phyloP scores from a whole-genome alignment of 1,140 invertebrate species.

The Microplitis mediator region DNA sequence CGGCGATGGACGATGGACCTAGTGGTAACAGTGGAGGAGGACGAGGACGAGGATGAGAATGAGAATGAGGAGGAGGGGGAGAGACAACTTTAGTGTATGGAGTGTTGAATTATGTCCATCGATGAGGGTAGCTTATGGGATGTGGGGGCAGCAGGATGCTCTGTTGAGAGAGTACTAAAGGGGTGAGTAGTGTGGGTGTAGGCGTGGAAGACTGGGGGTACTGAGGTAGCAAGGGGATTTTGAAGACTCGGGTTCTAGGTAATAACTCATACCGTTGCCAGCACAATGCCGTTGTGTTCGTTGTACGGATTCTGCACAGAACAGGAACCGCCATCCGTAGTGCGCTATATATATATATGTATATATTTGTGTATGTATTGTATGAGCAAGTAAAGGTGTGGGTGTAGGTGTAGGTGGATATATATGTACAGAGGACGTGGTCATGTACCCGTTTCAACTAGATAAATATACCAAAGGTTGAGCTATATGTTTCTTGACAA shows the following conservation, averaged over 20 bases:
- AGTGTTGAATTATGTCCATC: constrained; percentile 55
- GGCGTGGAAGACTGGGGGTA: constrained; percentile 24
- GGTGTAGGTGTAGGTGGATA: neutral
- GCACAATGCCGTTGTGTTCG: constrained; percentile 58
- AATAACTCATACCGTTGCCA: constrained; percentile 57
- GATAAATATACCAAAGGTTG: constrained; percentile 2
- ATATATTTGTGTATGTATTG: neutral
- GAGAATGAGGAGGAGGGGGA: too few relatives aligned
- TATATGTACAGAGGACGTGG: neutral
- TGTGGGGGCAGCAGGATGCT: constrained; percentile 3
- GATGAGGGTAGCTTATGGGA: constrained; percentile 23
- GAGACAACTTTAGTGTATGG: constrained; percentile 21
- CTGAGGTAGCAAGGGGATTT: constrained; percentile 36
- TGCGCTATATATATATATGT: neutral
- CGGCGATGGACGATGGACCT: constrained; percentile 39
- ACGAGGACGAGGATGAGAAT: too few relatives aligned
- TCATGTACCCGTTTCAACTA: constrained; percentile 1
- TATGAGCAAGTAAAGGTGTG: too few relatives aligned
- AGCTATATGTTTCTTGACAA: neutral
- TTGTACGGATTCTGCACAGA: constrained; percentile 50
- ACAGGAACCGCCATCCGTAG: constrained; percentile 38
- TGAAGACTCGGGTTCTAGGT: constrained; percentile 48
- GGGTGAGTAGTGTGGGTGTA: constrained; percentile 27
- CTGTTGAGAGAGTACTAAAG: too few relatives aligned
- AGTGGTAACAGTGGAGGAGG: too few relatives aligned